Percentiles rank a stretch among this genome's conserved stretches.
Conservation (phyloP, 2,113 vertebrate genomes). For the Mesocricetus auratus region DNA sequence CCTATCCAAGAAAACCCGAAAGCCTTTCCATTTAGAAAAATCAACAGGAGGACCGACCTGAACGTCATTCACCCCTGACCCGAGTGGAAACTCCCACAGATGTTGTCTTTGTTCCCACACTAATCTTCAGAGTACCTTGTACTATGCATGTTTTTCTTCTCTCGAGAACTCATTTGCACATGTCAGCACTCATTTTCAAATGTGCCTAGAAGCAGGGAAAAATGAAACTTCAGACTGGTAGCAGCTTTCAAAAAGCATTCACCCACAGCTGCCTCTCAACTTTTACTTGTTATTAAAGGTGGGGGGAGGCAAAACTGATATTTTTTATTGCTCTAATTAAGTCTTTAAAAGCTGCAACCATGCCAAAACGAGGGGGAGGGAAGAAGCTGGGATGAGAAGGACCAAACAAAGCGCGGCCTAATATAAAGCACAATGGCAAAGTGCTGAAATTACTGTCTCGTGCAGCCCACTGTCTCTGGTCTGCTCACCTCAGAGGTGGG, state of each 20-base stretch:
- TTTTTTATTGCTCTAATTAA: conserved; percentile 80
- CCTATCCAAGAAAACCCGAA: background rate
- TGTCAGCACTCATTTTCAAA: conserved; percentile 75
- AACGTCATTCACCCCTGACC: background rate
- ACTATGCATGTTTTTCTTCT: background rate
- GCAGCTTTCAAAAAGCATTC: conserved; percentile 67
- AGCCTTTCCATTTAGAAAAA: background rate
- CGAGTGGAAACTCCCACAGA: background rate
- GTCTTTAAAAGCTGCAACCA: conserved; percentile 66
- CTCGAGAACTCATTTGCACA: conserved; percentile 63
- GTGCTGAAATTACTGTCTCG: background rate
- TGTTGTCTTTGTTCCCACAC: background rate
- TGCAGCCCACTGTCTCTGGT: background rate
- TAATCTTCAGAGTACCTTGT: conserved; percentile 39
- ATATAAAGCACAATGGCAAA: conserved; percentile 53
- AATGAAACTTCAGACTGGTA: conserved; percentile 73
- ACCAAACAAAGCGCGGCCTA: conserved; percentile 40
- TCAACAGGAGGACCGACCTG: background rate
- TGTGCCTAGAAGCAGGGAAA: conserved; percentile 69
- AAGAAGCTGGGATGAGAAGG: background rate
- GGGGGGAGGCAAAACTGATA: conserved; percentile 53
- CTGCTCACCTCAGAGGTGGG: background rate
- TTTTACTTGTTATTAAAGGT: conserved; percentile 78
- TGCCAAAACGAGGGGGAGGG: conserved; percentile 24
- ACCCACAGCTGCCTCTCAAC: conserved; percentile 73